Percentiles rank a stretch among this genome's conserved stretches.
Conservation (phyloP, 2,797 vertebrate species). For the Perodicticus potto region DNA sequence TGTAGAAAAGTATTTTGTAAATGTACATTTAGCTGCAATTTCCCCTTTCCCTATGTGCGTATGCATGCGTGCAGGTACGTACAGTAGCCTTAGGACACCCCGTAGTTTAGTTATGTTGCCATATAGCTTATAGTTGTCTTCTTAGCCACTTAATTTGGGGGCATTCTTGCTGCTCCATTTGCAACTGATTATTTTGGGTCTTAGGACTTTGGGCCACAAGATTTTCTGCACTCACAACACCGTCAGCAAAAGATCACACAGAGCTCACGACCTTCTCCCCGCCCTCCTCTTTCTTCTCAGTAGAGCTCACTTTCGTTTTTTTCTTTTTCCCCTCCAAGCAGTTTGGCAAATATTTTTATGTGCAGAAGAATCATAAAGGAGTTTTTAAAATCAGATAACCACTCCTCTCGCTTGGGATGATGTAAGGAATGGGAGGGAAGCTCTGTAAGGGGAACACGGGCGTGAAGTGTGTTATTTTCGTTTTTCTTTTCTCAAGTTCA, state of each 20-base stretch:
- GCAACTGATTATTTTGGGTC: not conserved
- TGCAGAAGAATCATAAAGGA: not conserved
- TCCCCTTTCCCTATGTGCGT: too few species aligned
- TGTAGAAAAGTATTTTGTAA: too few species aligned
- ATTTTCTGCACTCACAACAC: not conserved
- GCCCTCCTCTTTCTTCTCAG: fast-evolving
- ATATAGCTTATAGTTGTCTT: not conserved
- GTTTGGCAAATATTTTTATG: not conserved
- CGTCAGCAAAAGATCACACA: not conserved
- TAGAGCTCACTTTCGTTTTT: not conserved
- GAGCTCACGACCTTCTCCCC: not conserved
- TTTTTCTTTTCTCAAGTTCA: not conserved
- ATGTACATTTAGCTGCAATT: too few species aligned
- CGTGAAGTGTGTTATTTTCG: not conserved
- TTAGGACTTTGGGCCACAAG: not conserved
- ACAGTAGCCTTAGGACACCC: too few species aligned
- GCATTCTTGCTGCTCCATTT: fast-evolving
- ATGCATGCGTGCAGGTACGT: too few species aligned
- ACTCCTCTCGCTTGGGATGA: not conserved
- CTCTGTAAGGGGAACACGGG: not conserved
- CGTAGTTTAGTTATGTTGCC: not conserved
- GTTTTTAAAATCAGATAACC: not conserved
- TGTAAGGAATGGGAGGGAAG: not conserved
- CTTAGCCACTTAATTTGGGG: not conserved
- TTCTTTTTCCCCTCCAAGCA: not conserved